Conservation (phyloP, 2,888 invertebrate genomes). For the Agrilus biguttatus region DNA sequence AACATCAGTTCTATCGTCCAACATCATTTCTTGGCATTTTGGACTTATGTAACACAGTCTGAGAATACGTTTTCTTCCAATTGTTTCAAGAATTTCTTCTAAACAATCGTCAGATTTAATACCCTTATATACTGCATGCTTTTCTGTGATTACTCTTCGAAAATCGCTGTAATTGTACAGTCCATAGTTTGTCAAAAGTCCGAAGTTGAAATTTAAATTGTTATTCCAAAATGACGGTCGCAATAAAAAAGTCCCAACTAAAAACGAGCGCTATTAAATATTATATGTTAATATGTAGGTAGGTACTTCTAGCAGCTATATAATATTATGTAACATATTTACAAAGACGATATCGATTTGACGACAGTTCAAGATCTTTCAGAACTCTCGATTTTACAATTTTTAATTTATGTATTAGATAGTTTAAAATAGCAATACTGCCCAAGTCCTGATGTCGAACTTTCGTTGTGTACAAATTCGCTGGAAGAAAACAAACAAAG, state of each 20-base stretch:
- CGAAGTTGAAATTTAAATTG: constrained; percentile 5
- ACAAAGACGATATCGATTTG: background rate
- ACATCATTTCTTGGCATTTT: constrained; percentile 16
- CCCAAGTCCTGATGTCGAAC: no score
- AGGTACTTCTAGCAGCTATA: no score
- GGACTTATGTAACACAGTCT: constrained; percentile 12
- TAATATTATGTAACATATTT: no score
- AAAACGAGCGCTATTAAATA: constrained; percentile 3
- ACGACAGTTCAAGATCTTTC: background rate
- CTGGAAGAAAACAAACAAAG: no score
- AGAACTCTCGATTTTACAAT: no score
- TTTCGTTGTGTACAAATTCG: no score
- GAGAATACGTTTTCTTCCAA: constrained; percentile 1
- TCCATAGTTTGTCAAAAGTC: constrained; percentile 11
- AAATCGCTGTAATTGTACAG: constrained; percentile 17
- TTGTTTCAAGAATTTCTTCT: constrained; percentile 14
- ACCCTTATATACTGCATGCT: constrained; percentile 14
- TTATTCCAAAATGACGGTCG: constrained; percentile 13
- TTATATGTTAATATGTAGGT: no score
- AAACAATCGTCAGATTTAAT: constrained; percentile 17
- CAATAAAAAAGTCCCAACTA: constrained; percentile 10
- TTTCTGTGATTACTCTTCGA: constrained; percentile 12
- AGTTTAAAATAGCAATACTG: no score
- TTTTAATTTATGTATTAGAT: no score
- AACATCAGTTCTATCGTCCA: constrained; percentile 14